phyloP scores from a whole-genome alignment of 2,797 vertebrate species.

The Coregonus suidteri region DNA sequence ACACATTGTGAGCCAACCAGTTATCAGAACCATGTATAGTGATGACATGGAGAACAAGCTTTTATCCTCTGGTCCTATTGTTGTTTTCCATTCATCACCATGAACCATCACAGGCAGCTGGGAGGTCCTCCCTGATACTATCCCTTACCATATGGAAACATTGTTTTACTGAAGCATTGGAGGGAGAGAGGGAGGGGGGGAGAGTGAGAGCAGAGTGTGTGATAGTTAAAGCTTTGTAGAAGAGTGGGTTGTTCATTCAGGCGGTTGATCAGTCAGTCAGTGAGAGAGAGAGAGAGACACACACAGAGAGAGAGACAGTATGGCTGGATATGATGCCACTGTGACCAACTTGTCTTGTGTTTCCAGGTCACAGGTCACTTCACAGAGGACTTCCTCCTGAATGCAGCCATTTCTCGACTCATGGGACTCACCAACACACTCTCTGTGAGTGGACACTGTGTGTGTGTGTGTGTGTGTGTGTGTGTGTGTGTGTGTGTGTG shows the following conservation, averaged over 20 bases:
- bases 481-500: conserved; percentile 3
- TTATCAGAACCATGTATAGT: conserved; percentile 34
- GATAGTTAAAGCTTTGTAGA: too few relatives aligned
- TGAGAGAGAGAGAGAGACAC: too few relatives aligned
- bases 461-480: conserved; percentile 2
- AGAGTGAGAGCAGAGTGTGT: too few relatives aligned
- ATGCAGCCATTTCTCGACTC: conserved; percentile 87
- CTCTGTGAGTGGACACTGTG: conserved; percentile 72
- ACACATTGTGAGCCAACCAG: neutral
- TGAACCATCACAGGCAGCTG: too few relatives aligned
- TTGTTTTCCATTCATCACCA: too few relatives aligned
- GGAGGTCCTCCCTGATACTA: too few relatives aligned
- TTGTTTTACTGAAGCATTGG: too few relatives aligned
- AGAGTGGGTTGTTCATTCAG: too few relatives aligned
- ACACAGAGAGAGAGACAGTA: neutral
- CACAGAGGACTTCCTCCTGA: conserved; percentile 89
- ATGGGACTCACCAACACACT: conserved; percentile 91
- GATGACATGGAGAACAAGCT: conserved; percentile 15
- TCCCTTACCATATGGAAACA: neutral
- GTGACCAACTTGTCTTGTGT: conserved; percentile 19
- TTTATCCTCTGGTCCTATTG: too few relatives aligned
- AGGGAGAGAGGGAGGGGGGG: too few relatives aligned
- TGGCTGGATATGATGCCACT: neutral
- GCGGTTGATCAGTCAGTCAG: too few relatives aligned
- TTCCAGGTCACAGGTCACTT: conserved; percentile 87